Evolutionary conservation across 1,140 invertebrate genomes (phyloP).

Genomic region (Antheraea pernyi): DNA sequence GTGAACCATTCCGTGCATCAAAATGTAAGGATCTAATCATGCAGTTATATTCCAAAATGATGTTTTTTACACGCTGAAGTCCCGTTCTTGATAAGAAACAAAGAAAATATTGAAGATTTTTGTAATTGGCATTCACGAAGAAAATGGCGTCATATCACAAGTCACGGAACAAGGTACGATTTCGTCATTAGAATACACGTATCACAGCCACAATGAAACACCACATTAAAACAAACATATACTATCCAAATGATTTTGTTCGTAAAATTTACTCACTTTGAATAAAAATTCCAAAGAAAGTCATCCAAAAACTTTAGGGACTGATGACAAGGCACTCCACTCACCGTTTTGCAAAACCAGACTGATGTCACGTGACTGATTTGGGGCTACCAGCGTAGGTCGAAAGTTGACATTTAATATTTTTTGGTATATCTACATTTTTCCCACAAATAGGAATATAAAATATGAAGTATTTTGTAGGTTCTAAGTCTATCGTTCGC

Average conservation of each 20-base stretch:
- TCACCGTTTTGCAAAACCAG: conserved; percentile 78
- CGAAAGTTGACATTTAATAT: neutral
- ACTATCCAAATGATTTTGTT: conserved; percentile 56
- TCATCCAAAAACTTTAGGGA: conserved; percentile 78
- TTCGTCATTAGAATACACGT: conserved; percentile 68
- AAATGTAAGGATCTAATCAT: conserved; percentile 20
- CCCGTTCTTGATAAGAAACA: conserved; percentile 33
- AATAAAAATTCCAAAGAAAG: conserved; percentile 78
- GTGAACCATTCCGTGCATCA: conserved; percentile 12
- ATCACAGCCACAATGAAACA: conserved; percentile 58
- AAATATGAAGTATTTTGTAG: no score
- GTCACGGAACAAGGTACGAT: conserved; percentile 76
- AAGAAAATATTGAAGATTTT: conserved; percentile 70
- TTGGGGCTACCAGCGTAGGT: conserved; percentile 37
- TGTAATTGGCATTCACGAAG: conserved; percentile 78
- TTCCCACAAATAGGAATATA: no score
- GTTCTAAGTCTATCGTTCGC: no score
- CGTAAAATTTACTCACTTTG: conserved; percentile 74
- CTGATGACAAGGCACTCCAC: conserved; percentile 80
- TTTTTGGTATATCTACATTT: neutral
- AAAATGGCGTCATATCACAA: conserved; percentile 80
- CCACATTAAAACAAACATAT: conserved; percentile 50
- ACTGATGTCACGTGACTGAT: conserved; percentile 75
- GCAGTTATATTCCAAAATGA: conserved; percentile 24
- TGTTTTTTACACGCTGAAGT: conserved; percentile 16